Percentiles rank a stretch among this genome's conserved stretches.
Conservation (phyloP, 2,113 vertebrate genomes). For the Lepus timidus region DNA sequence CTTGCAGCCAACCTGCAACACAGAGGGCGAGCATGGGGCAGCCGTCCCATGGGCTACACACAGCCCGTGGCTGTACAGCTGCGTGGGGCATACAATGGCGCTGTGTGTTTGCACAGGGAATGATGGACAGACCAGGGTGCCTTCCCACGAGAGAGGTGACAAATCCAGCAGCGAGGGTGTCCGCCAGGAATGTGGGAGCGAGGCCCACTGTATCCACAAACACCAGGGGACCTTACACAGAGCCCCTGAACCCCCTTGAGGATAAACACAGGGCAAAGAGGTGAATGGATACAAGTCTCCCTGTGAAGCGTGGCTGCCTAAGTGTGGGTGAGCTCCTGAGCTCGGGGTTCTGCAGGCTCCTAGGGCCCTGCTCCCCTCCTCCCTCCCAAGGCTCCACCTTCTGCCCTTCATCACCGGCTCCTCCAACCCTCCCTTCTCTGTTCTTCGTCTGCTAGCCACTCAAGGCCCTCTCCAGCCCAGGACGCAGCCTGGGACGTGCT, state of each 20-base stretch:
- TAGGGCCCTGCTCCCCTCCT: neutral
- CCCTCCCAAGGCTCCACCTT: neutral
- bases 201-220: neutral
- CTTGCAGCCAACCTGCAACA: constrained; percentile 93
- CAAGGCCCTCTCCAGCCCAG: neutral
- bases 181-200: neutral
- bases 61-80: neutral
- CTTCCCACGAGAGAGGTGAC: neutral
- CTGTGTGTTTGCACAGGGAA: neutral
- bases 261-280: neutral
- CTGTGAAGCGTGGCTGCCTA: neutral
- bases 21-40: constrained; percentile 49
- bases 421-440: neutral
- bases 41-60: constrained; percentile 33
- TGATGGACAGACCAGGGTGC: neutral
- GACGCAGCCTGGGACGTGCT: neutral
- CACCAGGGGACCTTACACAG: neutral
- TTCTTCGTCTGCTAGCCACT: neutral
- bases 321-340: neutral
- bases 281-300: neutral
- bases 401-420: neutral
- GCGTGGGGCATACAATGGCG: too few species aligned
- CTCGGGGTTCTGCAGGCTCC: neutral
- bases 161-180: neutral
- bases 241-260: neutral